Evolutionary conservation across 2,888 invertebrate species (phyloP).

Genomic region (Meghimatium bilineatum): DNA sequence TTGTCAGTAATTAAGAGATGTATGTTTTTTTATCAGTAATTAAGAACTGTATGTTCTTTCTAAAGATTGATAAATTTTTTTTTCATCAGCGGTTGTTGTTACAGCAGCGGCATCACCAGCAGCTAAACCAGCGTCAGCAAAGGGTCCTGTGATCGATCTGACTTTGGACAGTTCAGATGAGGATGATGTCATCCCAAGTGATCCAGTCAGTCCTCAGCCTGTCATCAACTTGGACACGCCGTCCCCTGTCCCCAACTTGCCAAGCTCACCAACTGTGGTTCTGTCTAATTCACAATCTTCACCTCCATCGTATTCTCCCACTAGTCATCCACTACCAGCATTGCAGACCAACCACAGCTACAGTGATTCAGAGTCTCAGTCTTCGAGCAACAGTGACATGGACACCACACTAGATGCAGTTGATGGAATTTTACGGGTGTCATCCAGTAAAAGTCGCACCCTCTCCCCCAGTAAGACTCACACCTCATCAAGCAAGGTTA

Average conservation of each 20-base stretch:
- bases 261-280: not conserved
- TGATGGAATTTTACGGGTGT: not conserved
- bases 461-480: not conserved
- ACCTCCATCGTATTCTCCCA: not conserved
- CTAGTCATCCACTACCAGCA: not conserved
- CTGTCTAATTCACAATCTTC: not conserved
- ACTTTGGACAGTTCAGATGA: slow-evolving; percentile 73
- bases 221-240: slow-evolving; percentile 64
- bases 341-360: slow-evolving; percentile 14
- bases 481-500: not conserved
- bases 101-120: slow-evolving; percentile 7
- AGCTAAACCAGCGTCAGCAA: slow-evolving; percentile 11
- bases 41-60: not conserved
- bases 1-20: not conserved
- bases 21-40: not conserved
- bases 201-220: slow-evolving; percentile 53
- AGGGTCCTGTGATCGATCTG: slow-evolving; percentile 68
- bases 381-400: not conserved
- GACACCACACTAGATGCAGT: not conserved
- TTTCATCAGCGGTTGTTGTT: slow-evolving; percentile 28
- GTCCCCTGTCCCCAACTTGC: slow-evolving; percentile 24
- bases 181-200: slow-evolving; percentile 51
- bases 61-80: not conserved
- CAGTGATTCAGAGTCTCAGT: not conserved
- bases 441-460: no score